Base-by-base conservation (phyloP, 2,113 vertebrate species). In the Todiramphus chloris region DNA sequence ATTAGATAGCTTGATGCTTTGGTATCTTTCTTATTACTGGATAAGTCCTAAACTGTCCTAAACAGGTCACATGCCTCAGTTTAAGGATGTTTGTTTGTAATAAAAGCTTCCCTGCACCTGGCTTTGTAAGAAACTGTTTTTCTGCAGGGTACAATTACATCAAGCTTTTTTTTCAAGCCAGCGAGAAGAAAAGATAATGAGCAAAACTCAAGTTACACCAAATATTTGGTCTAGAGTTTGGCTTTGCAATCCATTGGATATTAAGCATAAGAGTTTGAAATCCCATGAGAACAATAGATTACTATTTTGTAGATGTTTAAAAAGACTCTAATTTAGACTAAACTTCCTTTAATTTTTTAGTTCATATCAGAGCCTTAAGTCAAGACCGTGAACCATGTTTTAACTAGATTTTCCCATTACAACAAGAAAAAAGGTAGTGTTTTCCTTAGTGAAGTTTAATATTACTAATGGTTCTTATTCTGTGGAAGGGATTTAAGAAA, bases 181-280 rank as follows among this genome's bases (percentile, higher is more conserved):
- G 44, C 25, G 93, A 96, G 92, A 97, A 97, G 95, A 98, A 96
- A 97, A 96, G 59, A 90, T 93, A 97, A 97, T 96, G 92, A 96
- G 76, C 59, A 96, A 97, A 98, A 97, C 96, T 98, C 96, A 97
- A 96, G 78, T 98, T 98, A 98, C 96, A 97, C 90, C 95, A 98
- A 98, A 98, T 97, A 98, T 98, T 98, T 98, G 95, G 97, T 96
- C 96, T 98, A 94, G 95, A 96, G 89, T 97, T 97, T 96, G 94
- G 95, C 50, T 97, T 97, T 97, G 92, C 94, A 96, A 95, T 97
- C 94, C 95, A 93, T 83, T 97, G 90, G 95, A 94, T 98, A 97
- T 97, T 97, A 97, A 94, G 90, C 96, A 84, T 91, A 95, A 94
- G 93, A 93, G 89, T 97, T 75, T 87, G 37, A 97, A 98, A 97